Base-by-base conservation (phyloP, 2,888 invertebrate genomes). In the Caenorhabditis sp. region DNA sequence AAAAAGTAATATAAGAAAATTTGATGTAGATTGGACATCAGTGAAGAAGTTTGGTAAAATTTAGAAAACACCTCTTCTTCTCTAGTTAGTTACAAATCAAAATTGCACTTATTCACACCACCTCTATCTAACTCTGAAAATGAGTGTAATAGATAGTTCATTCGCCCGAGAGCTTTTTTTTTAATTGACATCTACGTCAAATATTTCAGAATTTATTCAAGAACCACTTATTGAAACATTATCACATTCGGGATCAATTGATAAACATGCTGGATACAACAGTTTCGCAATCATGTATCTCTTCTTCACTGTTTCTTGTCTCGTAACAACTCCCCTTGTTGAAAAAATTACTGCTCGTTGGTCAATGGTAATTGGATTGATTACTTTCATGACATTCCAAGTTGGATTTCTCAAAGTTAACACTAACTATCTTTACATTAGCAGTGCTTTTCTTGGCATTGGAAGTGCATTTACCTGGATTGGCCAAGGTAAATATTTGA, bases 401-500 rank as follows among this genome's bases (percentile, higher is more conserved):
- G 25, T 8, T 17, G 36, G 26, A 1, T 70, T 58, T n/a, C 12
- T 70, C 10, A 14, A 58, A 21, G 50, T 64, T 0, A 21, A 62
- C 17, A 36, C 52, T 2, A 52, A 21, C 20, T 52, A n/a, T 21
- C 12, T 52, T 4, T 52, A 52, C 21, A 21, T 52, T 2, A 43
- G 43, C 17, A 43, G 43, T 43, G 43, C 14, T 3, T 17, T 43
- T 43, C 43, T 43, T 3, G 43, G 43, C 5, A 17, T 43, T 43
- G 43, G 43, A 43, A 52, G 26, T 70, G 5, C 58, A 67, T 66
- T 70, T 3, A 23, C 63, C n/a, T 70, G 70, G 70, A 66, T 70
- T n/a, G 70, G 70, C 17, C 70, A 70, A 17, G 70, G 70, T 4
- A 66, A 70, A n/a, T 70, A 70, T 56, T 56, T 70, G 17, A 60